Base-by-base conservation (phyloP, 1,140 invertebrate genomes). In the Drosophila melanica region DNA sequence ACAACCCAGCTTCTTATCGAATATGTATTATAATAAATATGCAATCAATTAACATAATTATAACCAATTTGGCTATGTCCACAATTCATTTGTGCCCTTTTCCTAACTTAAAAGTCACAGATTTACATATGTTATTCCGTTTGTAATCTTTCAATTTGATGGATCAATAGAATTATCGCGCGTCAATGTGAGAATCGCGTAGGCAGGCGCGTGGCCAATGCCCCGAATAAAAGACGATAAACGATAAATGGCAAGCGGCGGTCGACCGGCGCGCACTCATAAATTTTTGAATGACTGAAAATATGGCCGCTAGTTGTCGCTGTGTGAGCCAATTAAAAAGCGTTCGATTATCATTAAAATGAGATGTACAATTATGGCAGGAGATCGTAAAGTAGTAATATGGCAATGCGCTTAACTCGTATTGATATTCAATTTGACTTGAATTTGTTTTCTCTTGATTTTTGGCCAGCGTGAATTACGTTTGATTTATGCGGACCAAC, bases 151-250 rank as follows among this genome's bases (percentile, higher is more conserved):
- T 45, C 37, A 41, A 58, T 51, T 51, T 66, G 68, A 58, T 51
- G 62, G 39, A 67, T 72, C 69, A 54, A 72, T 58, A 5, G 48
- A 48, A n/a, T 53, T 55, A 58, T 57, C 39, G 44, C 23, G 47
- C 18, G 30, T 30, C 47, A 48, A 30, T 47, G 42, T 75, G 63
- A 35, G 60, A 75, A 72, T 60, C 59, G 79, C 50, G 79, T 74
- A 72, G 79, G 79, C 47, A 65, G 79, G 74, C 79, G 79, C 62
- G 79, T 77, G 79, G 64, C 79, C 79, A 81, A 81, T 81, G 79
- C 53, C 64, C 79, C 39, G 62, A 37, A 14, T 57, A n/a, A 7
- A 41, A 35, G 53, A 37, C 69, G 30, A 53, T 37, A 42, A 53
- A 60, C 59, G 30, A 63, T 72, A 65, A 73, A 60, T 44, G 55